Percentiles rank a stretch among this genome's conserved stretches.
Evolutionary conservation across 2,888 invertebrate genomes (phyloP).

Genomic region (Magallana nippona): DNA sequence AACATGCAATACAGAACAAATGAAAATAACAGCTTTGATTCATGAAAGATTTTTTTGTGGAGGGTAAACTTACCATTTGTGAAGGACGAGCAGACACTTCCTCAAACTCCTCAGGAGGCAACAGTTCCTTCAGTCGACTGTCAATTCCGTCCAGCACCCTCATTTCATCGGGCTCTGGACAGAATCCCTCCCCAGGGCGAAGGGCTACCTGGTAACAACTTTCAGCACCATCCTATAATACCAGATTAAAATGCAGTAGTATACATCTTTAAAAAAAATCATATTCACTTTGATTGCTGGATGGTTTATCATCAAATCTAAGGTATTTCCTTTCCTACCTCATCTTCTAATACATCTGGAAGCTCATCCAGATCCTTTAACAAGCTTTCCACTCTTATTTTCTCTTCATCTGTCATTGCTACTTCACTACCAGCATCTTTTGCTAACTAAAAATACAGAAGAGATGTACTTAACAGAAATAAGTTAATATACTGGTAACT

Average conservation of each 20-base stretch:
- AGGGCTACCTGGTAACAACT: constrained; percentile 69
- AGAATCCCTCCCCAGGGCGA: constrained; percentile 72
- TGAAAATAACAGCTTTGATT: too few relatives aligned
- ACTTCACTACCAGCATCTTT: constrained; percentile 74
- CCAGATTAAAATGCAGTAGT: not conserved
- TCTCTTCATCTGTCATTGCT: constrained; percentile 79
- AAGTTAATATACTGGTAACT: too few relatives aligned
- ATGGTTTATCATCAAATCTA: too few relatives aligned
- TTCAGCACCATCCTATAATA: constrained; percentile 26
- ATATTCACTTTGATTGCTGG: too few relatives aligned
- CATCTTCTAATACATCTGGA: constrained; percentile 66
- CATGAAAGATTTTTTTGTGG: too few relatives aligned
- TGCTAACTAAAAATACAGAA: constrained; percentile 69
- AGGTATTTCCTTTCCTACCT: not conserved
- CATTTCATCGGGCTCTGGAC: constrained; percentile 67
- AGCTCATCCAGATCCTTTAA: constrained; percentile 73
- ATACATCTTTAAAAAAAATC: not conserved
- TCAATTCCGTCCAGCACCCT: constrained; percentile 71
- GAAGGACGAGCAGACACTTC: constrained; percentile 50
- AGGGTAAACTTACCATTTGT: not conserved
- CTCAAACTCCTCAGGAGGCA: constrained; percentile 73
- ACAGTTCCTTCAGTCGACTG: constrained; percentile 66
- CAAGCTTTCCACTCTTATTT: constrained; percentile 73
- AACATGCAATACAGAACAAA: too few relatives aligned
- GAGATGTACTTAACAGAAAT: not conserved